These are phyloP conservation scores for Saccostrea echinata DNA, from an alignment of 1,140 invertebrate species.

Conservation along the genomic window DNA sequence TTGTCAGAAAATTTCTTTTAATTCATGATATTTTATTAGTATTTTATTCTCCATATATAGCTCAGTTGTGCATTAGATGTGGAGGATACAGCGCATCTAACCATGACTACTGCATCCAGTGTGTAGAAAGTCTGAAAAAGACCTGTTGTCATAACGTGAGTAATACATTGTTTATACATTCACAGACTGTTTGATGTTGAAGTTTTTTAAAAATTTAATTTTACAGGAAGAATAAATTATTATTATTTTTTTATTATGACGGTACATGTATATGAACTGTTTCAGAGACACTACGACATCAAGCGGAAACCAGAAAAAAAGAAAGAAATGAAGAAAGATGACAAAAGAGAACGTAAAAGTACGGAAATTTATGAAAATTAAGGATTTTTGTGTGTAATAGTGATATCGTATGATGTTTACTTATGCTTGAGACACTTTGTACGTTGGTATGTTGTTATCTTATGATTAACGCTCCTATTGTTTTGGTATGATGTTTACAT, in stretches of 20 bases:
- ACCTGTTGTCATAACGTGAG: conserved; percentile 22
- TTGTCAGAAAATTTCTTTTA: background rate
- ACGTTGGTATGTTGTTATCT: no score
- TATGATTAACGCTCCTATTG: no score
- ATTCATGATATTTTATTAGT: background rate
- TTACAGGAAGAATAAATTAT: no score
- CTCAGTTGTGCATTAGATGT: conserved; percentile 36
- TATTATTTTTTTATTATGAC: no score
- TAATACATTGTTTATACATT: no score
- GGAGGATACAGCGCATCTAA: conserved; percentile 35
- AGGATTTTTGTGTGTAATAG: no score
- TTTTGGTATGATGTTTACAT: no score
- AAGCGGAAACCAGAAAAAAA: background rate
- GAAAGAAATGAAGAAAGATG: background rate
- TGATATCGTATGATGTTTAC: no score
- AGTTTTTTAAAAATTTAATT: no score
- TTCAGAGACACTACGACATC: conserved; percentile 10
- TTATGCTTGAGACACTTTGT: no score
- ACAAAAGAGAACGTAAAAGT: background rate
- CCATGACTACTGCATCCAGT: conserved; percentile 40
- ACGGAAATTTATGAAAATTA: background rate
- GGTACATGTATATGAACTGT: no score
- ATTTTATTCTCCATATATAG: background rate
- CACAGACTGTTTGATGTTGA: no score
- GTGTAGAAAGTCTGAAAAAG: conserved; percentile 31